phyloP scores from a whole-genome alignment of 2,113 vertebrate genomes.

The Peromyscus californicus region DNA sequence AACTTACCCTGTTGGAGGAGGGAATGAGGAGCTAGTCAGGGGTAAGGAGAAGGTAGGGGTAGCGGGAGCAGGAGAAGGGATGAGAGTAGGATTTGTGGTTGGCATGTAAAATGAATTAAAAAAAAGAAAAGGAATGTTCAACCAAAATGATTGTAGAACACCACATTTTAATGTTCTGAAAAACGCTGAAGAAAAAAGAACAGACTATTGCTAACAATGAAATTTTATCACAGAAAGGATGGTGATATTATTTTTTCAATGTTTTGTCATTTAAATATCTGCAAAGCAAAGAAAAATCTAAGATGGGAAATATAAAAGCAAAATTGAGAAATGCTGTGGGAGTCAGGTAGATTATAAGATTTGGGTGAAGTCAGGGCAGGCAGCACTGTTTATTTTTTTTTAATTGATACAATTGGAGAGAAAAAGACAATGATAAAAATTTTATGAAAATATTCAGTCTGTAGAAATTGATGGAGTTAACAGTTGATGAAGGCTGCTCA shows the following conservation, averaged over 20 bases:
- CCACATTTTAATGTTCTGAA: background rate
- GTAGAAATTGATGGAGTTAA: background rate
- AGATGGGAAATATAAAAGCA: background rate
- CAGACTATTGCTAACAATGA: background rate
- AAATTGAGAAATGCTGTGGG: background rate
- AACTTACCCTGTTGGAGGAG: no score
- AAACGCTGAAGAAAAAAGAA: background rate
- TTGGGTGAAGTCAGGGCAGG: background rate
- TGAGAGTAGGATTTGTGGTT: no score
- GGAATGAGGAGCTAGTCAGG: no score
- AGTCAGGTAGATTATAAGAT: background rate
- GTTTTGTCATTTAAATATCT: background rate
- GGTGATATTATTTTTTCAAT: background rate
- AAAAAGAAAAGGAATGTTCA: background rate
- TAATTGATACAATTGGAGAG: background rate
- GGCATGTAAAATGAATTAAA: no score
- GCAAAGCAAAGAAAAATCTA: background rate
- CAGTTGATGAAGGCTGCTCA: background rate
- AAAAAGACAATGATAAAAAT: background rate
- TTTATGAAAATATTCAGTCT: background rate
- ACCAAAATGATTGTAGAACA: background rate
- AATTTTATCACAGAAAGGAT: background rate
- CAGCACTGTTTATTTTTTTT: background rate
- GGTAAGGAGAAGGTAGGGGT: no score
- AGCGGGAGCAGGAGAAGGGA: no score